Base-by-base conservation (phyloP, 2,888 invertebrate species). In the Agriopis marginaria region DNA sequence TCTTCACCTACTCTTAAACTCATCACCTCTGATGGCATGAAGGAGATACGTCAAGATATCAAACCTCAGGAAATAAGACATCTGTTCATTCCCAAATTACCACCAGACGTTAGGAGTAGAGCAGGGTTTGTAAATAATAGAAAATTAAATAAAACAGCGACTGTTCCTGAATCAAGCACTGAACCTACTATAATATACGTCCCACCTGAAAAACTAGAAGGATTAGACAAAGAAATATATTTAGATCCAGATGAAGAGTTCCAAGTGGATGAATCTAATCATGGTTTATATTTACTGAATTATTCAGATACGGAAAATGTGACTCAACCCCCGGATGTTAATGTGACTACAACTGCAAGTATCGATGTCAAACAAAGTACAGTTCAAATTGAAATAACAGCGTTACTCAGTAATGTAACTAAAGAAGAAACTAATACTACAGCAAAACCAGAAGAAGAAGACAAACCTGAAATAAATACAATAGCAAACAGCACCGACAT, bases 211-310 rank as follows among this genome's bases (percentile, higher is more conserved):
- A 92, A 91, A 71, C 82, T 90, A 72, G 93, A 94, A 81, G 92
- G 89, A 49, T 81, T 89, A 32, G 93, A 94, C 69, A 92, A 93
- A 80, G 94, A 92, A 81, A 79, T 90, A 40, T 90, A 93, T 68
- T 81, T 94, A 75, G 95, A 94, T 73, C 94, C 94, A 0, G 95
- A 95, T 76, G 95, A 95, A 86, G 94, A 92, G 70, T 94, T 95
- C 67, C 95, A 95, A 86, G 95, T 95, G 1, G 94, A 95, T 72
- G 95, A 95, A 82, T 94, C 94, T 0, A 95, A 94, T 77, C 95
- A 95, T 76, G 95, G 95, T 49, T 75, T 94, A 14, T 94, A 94
- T 83, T 82, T 95, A 74, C 87, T 94, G 7, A 95, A 95, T 77
- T 94, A 93, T 84, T 93, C 94, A 7, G 93, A 94, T 54, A 86